A percentile compares a stretch with the other conserved stretches of the same genome.
Conservation (phyloP, 2,888 invertebrate species). For the Hyposoter didymator region DNA sequence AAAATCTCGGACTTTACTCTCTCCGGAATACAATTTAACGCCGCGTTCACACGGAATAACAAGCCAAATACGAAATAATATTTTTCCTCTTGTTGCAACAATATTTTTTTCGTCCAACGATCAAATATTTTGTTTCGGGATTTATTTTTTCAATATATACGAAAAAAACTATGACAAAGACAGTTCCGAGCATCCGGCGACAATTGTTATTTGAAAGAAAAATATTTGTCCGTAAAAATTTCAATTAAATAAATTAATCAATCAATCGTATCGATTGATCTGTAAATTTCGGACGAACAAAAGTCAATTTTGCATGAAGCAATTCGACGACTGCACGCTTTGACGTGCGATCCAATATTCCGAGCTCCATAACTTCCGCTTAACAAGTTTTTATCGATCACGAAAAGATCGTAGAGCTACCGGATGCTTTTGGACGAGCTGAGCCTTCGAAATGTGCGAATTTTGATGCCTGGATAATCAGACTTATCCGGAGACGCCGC, state of each 20-base stretch:
- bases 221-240: not conserved
- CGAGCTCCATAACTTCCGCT: not conserved
- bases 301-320: not conserved
- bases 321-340: not conserved
- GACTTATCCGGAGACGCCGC: not conserved
- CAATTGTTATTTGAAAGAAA: not conserved
- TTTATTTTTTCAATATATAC: not conserved
- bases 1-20: conserved; percentile 18
- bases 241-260: not conserved
- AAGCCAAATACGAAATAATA: conserved; percentile 38
- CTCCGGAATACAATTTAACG: conserved; percentile 26
- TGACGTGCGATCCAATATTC: not conserved
- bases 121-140: conserved; percentile 37
- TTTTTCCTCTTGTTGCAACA: conserved; percentile 46
- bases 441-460: not conserved
- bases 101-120: conserved; percentile 40
- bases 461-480: conserved; percentile 1
- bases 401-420: not conserved
- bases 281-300: not conserved
- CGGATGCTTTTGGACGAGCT: conserved; percentile 3
- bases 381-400: not conserved
- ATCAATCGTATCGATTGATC: not conserved
- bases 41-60: conserved; percentile 39
- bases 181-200: not conserved
- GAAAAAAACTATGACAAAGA: not conserved